Evolutionary conservation across 2,113 vertebrate species (phyloP).

Genomic region (Ondatra zibethicus): DNA sequence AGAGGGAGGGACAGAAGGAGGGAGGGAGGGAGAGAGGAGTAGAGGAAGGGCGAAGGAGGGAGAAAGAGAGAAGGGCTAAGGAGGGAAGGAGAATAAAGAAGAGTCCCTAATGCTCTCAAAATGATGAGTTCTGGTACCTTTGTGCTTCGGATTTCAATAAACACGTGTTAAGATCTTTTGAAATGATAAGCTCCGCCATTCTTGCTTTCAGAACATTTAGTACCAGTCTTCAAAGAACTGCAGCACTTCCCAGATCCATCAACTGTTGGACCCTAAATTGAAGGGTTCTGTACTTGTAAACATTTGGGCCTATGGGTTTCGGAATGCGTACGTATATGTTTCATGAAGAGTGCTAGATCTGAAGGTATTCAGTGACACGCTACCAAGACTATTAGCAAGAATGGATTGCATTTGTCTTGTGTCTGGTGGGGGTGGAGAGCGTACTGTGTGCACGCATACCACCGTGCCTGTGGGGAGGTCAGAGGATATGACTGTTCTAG

Average conservation of each 20-base stretch:
- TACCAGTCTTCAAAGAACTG: background rate
- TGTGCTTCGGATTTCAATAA: slow-evolving; percentile 42
- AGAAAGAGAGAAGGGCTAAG: background rate
- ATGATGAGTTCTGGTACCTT: background rate
- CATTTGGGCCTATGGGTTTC: background rate
- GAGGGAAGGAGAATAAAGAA: background rate
- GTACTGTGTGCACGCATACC: background rate
- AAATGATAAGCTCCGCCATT: background rate
- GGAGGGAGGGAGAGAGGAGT: background rate
- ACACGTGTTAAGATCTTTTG: background rate
- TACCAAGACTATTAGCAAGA: background rate
- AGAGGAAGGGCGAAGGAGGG: rapidly evolving
- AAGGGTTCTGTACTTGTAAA: background rate
- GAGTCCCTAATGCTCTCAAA: background rate
- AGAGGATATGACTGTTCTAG: background rate
- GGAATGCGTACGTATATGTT: background rate
- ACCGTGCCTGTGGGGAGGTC: background rate
- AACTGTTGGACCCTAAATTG: background rate
- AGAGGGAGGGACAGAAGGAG: too few relatives aligned
- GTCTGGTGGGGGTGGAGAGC: background rate
- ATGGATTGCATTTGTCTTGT: background rate
- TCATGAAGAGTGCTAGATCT: background rate
- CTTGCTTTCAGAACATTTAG: background rate
- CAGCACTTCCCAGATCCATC: background rate
- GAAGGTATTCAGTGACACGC: background rate